These are phyloP conservation scores for Gymnorhina tibicen DNA, from an alignment of 2,113 vertebrate genomes.

Conservation along the genomic window DNA sequence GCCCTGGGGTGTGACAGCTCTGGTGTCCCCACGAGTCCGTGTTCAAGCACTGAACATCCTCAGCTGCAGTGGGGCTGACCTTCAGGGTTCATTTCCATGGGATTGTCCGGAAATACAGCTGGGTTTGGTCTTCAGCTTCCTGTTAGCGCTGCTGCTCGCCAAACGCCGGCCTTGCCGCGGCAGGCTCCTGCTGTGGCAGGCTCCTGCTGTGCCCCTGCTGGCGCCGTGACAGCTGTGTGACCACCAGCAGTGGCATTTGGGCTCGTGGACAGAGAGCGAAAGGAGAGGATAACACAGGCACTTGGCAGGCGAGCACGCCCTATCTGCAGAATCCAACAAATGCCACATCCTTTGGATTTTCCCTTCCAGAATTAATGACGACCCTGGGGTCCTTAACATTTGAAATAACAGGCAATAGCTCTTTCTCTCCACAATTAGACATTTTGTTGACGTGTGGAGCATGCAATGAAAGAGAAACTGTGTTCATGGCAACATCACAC, in stretches of 20 bases:
- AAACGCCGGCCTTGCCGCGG: not conserved
- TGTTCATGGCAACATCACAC: not conserved
- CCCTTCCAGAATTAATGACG: not conserved
- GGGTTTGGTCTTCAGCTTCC: not conserved
- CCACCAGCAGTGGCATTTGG: not conserved
- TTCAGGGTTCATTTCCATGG: not conserved
- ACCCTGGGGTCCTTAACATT: not conserved
- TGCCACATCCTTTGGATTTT: not conserved
- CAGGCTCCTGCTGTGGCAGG: not conserved
- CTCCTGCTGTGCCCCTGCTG: not conserved
- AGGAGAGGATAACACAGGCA: not conserved
- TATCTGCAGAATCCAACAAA: not conserved
- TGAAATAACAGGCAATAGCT: not conserved
- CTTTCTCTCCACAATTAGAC: not conserved
- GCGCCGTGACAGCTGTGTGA: not conserved
- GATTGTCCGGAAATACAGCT: not conserved
- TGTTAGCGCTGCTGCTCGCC: not conserved
- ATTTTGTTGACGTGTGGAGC: not conserved
- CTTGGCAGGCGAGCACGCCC: not conserved
- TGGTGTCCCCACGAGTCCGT: rapidly evolving
- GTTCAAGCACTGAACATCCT: not conserved
- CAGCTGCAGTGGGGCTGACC: not conserved
- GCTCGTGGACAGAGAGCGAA: not conserved
- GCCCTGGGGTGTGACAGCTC: rapidly evolving
- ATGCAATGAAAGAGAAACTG: not conserved